Evolutionary conservation across 1,140 invertebrate species (phyloP).

Genomic region (Protaetia brevitarsis): DNA sequence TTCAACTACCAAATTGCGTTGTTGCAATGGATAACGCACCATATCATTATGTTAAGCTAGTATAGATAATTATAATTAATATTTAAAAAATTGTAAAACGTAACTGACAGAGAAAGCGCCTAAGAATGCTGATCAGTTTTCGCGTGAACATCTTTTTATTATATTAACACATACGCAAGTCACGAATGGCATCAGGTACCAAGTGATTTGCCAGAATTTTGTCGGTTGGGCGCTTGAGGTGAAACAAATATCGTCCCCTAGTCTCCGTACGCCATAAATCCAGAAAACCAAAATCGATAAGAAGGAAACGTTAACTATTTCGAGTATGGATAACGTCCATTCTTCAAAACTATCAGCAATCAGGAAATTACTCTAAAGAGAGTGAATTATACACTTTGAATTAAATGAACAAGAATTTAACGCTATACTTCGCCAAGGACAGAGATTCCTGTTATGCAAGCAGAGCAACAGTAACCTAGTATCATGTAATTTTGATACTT

Average conservation of each 20-base stretch:
- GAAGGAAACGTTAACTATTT: neutral
- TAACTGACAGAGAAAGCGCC: no score
- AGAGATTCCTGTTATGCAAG: neutral
- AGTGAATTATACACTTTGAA: neutral
- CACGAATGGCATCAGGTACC: constrained; percentile 18
- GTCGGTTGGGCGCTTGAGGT: neutral
- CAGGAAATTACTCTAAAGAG: neutral
- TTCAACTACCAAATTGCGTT: no score
- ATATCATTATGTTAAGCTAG: no score
- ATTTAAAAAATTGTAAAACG: no score
- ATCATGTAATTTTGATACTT: constrained; percentile 7
- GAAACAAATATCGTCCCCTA: constrained; percentile 23
- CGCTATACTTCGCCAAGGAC: neutral
- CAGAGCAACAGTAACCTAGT: neutral
- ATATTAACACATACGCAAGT: no score
- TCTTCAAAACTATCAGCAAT: neutral
- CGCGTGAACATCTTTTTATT: no score
- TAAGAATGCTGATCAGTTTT: no score
- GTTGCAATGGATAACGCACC: no score
- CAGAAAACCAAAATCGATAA: constrained; percentile 15
- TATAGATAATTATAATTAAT: no score
- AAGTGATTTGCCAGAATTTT: constrained; percentile 20
- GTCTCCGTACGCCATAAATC: constrained; percentile 15
- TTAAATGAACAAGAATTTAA: neutral
- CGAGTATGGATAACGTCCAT: neutral